Conservation (phyloP, 2,113 vertebrate genomes). For the Numenius arquata region DNA sequence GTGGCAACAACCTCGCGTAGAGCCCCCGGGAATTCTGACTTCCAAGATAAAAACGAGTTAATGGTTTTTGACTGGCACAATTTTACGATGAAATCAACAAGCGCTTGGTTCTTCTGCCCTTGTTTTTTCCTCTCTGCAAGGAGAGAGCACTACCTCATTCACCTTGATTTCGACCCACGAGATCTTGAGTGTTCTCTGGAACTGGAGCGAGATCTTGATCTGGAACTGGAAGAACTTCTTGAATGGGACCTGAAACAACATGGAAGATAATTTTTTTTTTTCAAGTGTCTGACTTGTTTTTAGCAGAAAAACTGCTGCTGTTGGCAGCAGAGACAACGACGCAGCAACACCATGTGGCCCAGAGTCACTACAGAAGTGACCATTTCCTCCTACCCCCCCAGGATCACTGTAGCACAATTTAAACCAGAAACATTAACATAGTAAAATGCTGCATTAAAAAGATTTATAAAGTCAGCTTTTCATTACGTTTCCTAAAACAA, state of each 20-base stretch:
- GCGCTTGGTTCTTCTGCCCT: conserved; percentile 58
- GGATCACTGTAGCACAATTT: background rate
- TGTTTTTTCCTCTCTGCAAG: conserved; percentile 77
- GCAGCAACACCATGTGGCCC: background rate
- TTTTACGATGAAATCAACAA: conserved; percentile 44
- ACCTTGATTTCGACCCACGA: conserved; percentile 98
- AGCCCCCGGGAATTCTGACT: conserved; percentile 33
- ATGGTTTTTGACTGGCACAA: conserved; percentile 55
- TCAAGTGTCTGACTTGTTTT: conserved; percentile 50
- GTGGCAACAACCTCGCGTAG: conserved; percentile 47
- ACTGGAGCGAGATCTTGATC: conserved; percentile 92
- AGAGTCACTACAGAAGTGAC: background rate
- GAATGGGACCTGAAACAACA: conserved; percentile 96
- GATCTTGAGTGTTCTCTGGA: conserved; percentile 83
- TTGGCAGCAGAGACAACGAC: background rate
- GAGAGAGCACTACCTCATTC: conserved; percentile 97
- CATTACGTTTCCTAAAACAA: background rate
- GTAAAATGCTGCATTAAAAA: background rate
- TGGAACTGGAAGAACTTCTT: conserved; percentile 96
- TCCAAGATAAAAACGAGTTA: conserved; percentile 57
- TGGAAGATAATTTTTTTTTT: conserved; percentile 45
- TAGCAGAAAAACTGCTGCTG: background rate
- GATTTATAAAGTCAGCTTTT: background rate
- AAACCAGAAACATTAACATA: background rate
- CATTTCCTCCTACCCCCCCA: background rate